Evolutionary conservation across 2,797 vertebrate species (phyloP).

Genomic region (Chlorospingus flavigularis): DNA sequence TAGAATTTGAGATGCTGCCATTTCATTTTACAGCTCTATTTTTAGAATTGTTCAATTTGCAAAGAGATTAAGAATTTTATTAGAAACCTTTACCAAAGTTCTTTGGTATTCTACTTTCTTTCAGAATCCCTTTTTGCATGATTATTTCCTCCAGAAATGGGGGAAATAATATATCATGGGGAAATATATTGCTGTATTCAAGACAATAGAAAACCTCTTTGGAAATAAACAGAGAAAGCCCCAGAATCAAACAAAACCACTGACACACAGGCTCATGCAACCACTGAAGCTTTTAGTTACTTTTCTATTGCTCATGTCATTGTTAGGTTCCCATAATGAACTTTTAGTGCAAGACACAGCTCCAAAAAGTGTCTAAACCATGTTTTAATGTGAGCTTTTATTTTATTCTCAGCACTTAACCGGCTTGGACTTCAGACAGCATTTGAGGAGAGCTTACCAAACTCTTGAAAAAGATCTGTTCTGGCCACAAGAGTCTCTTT

Average conservation of each 20-base stretch:
- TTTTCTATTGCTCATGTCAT: background rate
- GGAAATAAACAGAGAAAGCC: background rate
- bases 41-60: background rate
- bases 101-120: background rate
- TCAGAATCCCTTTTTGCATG: background rate
- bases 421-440: background rate
- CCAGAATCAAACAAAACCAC: background rate
- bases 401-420: background rate
- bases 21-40: background rate
- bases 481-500: background rate
- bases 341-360: background rate
- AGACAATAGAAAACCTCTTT: background rate
- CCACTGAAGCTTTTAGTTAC: background rate
- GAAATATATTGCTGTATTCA: background rate
- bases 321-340: background rate
- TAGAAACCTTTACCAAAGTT: background rate
- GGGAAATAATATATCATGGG: background rate
- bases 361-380: background rate
- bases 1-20: background rate
- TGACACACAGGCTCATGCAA: background rate
- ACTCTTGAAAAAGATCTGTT: background rate
- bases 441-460: background rate
- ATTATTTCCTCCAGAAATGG: background rate
- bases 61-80: background rate
- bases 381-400: background rate